Percentiles rank a stretch among this genome's conserved stretches.
Conservation (phyloP, 2,797 vertebrate species). For the Hippopotamyrus pictus region DNA sequence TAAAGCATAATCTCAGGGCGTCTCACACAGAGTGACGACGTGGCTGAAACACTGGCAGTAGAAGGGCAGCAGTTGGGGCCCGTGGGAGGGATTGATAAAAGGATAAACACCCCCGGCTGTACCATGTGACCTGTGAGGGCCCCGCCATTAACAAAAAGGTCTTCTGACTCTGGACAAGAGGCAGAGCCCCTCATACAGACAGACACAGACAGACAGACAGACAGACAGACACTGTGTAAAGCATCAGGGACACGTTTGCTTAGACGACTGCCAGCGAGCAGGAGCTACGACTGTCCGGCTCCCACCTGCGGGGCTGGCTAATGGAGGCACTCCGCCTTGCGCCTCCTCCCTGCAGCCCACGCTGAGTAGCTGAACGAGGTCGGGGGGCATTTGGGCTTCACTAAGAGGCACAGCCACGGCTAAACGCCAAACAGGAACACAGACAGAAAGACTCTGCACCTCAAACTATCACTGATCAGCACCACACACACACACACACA, state of each 20-base stretch:
- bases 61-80: neutral
- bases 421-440: neutral
- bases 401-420: neutral
- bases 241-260: constrained; percentile 20
- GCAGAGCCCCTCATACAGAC: neutral
- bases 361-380: neutral
- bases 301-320: constrained; percentile 14
- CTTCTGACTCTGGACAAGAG: neutral
- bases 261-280: constrained; percentile 38
- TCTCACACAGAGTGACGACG: neutral
- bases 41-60: neutral
- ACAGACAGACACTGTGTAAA: neutral
- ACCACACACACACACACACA: neutral
- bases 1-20: neutral
- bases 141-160: constrained; percentile 12
- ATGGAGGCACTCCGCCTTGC: neutral
- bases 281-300: constrained; percentile 34
- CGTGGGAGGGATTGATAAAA: neutral
- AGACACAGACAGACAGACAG: neutral
- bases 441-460: neutral
- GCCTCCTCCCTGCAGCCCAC: neutral
- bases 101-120: neutral
- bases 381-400: neutral
- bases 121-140: neutral
- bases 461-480: neutral